phyloP scores from a whole-genome alignment of 2,888 invertebrate genomes.

The Nebria salina region DNA sequence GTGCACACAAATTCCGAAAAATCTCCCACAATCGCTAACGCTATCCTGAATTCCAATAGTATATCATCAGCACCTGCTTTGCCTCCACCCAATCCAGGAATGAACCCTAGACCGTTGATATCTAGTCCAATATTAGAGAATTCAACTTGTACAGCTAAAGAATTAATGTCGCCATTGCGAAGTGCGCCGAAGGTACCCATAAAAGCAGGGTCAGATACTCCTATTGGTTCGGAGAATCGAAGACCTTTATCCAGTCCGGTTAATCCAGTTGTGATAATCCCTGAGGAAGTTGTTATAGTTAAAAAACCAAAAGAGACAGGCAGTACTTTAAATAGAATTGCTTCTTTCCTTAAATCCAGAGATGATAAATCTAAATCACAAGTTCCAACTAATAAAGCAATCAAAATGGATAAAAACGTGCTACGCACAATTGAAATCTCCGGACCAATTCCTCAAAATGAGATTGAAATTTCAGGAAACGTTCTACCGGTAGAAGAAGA shows the following conservation, averaged over 20 bases:
- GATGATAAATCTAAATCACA: slow-evolving; percentile 67
- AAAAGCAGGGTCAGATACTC: slow-evolving; percentile 69
- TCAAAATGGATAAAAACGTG: slow-evolving; percentile 77
- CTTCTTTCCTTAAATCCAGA: slow-evolving; percentile 78
- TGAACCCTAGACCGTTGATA: slow-evolving; percentile 77
- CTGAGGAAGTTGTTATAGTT: slow-evolving; percentile 49
- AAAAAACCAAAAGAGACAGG: slow-evolving; percentile 63
- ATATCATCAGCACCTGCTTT: slow-evolving; percentile 64
- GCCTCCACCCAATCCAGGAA: slow-evolving; percentile 72
- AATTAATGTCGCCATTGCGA: slow-evolving; percentile 73
- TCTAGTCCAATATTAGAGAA: slow-evolving; percentile 84
- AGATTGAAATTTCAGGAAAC: slow-evolving; percentile 70
- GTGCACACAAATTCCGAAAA: slow-evolving; percentile 60
- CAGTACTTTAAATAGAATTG: slow-evolving; percentile 74
- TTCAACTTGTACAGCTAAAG: slow-evolving; percentile 82
- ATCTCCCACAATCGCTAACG: slow-evolving; percentile 61
- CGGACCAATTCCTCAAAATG: slow-evolving; percentile 79
- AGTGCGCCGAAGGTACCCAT: slow-evolving; percentile 69
- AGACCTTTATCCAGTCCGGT: slow-evolving; percentile 65
- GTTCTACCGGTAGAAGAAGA: slow-evolving; percentile 71
- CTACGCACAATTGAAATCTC: slow-evolving; percentile 84
- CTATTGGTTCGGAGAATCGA: slow-evolving; percentile 61
- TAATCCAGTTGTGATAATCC: slow-evolving; percentile 58
- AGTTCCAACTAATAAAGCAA: slow-evolving; percentile 69
- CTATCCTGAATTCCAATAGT: slow-evolving; percentile 62